Base-by-base conservation (phyloP, 2,888 invertebrate species). In the Coleophora deauratella region DNA sequence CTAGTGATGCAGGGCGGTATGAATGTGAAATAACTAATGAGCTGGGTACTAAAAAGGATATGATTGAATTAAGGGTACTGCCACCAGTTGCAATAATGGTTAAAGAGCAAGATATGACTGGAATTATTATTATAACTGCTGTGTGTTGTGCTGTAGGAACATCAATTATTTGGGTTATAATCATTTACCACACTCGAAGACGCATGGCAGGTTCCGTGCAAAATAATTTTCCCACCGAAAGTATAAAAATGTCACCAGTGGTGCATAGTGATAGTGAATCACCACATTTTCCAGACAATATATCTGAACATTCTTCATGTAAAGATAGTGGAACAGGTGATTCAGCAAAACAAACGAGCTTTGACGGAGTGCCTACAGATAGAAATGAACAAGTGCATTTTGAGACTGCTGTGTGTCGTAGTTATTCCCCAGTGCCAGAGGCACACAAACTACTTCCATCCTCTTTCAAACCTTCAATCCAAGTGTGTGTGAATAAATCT, bases 61-160 rank as follows among this genome's bases (percentile, higher is more conserved):
- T 89, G 57, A 91, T 93, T 33, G 88, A 89, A 44, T 86, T 96
- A 38, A 88, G 89, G 38, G 92, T 95, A 13, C 86, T 92, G 55
- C 90, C 93, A 52, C 80, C 79, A 39, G 76, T 81, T 15, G 75
- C 79, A 33, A 87, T 87, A 45, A 85, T 87, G 70, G 87, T 88
- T 0, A 82, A 87, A 59, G 91, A 92, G 61, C 91, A 93, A 60
- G 93, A 94, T 55, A 93, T 94, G 79, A 89, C 94, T 44, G 95
- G 96, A 40, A 92, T 97, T 49, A 93, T 96, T 53, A 91, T 97
- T 61, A 95, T 97, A 54, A 94, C 95, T 3, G 93, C 95, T 0
- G 94, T 96, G 33, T 94, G 95, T 72, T 95, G 96, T 77, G 93
- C 96, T 40, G 94, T 97, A 11, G 91, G 93, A n/a, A 97, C 96